A percentile compares a stretch with the other conserved stretches of the same genome.
phyloP scores from a whole-genome alignment of 2,113 vertebrate genomes.

The Xyrauchen texanus region DNA sequence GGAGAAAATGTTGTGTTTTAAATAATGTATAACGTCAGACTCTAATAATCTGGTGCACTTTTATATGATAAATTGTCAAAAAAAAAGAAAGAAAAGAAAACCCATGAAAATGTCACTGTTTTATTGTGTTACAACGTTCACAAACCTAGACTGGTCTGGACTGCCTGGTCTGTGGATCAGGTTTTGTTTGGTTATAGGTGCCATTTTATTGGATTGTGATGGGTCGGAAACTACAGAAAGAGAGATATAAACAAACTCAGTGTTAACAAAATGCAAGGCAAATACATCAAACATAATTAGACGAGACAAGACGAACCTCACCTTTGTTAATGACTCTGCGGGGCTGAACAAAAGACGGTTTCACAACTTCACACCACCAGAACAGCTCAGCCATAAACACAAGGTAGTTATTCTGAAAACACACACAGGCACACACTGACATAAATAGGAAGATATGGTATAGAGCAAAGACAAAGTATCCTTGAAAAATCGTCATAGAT shows the following conservation, averaged over 20 bases:
- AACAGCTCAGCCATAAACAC: slow-evolving; percentile 99
- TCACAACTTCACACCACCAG: slow-evolving; percentile 99
- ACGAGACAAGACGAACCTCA: slow-evolving; percentile 56
- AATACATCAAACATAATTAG: slow-evolving; percentile 37
- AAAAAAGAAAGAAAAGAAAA: too few relatives aligned
- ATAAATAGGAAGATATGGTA: slow-evolving; percentile 25
- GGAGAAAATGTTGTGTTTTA: not conserved
- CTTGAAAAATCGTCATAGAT: not conserved
- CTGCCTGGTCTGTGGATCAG: slow-evolving; percentile 61
- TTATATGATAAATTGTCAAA: too few relatives aligned
- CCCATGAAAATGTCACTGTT: too few relatives aligned
- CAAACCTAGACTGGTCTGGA: slow-evolving; percentile 50
- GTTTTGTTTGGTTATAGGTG: slow-evolving; percentile 70
- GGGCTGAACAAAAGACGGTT: slow-evolving; percentile 92
- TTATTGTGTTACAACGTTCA: not conserved
- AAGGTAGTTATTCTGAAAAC: slow-evolving; percentile 90
- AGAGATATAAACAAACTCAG: slow-evolving; percentile 44
- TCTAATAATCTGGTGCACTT: not conserved
- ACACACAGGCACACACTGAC: slow-evolving; percentile 47
- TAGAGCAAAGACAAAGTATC: not conserved
- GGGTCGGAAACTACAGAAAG: slow-evolving; percentile 28
- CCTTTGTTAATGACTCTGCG: slow-evolving; percentile 81
- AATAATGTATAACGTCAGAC: not conserved
- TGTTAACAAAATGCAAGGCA: slow-evolving; percentile 43
- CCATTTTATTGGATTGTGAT: slow-evolving; percentile 68